Evolutionary conservation across 35 echinoderm and acorn worm species (phyloP).

Genomic region (Lytechinus variegatus): DNA sequence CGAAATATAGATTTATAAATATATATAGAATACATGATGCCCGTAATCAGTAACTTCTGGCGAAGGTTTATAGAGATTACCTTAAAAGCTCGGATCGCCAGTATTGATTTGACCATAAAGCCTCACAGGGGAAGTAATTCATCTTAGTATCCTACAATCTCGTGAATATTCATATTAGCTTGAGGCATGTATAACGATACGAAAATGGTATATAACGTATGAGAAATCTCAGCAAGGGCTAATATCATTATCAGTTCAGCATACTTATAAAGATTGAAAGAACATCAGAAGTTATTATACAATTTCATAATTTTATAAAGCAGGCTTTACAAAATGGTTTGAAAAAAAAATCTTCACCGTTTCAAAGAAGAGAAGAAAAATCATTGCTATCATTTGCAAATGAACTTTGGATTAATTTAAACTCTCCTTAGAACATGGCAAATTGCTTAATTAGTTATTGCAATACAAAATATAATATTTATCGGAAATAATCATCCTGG

Average conservation of each 20-base stretch:
- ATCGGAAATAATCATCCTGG: too few species aligned
- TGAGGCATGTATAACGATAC: background rate
- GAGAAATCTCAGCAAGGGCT: too few species aligned
- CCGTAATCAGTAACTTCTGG: background rate
- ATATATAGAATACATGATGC: background rate
- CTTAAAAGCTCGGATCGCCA: background rate
- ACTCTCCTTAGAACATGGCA: too few species aligned
- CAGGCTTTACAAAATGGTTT: background rate
- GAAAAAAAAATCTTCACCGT: background rate
- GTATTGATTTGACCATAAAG: constrained; percentile 3
- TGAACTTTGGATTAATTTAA: too few species aligned
- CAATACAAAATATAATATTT: too few species aligned
- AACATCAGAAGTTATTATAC: background rate
- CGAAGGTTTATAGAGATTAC: background rate
- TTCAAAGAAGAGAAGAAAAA: too few species aligned
- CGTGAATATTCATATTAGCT: background rate
- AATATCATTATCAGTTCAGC: background rate
- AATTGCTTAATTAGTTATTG: too few species aligned
- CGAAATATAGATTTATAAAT: background rate
- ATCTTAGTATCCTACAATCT: background rate
- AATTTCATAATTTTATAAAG: background rate
- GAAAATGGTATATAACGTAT: background rate
- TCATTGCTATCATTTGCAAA: too few species aligned
- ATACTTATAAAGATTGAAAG: background rate
- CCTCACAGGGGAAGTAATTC: background rate